These are phyloP conservation scores for Halocynthia roretzi DNA, from an alignment of 23 tunicate species.

Conservation along the genomic window DNA sequence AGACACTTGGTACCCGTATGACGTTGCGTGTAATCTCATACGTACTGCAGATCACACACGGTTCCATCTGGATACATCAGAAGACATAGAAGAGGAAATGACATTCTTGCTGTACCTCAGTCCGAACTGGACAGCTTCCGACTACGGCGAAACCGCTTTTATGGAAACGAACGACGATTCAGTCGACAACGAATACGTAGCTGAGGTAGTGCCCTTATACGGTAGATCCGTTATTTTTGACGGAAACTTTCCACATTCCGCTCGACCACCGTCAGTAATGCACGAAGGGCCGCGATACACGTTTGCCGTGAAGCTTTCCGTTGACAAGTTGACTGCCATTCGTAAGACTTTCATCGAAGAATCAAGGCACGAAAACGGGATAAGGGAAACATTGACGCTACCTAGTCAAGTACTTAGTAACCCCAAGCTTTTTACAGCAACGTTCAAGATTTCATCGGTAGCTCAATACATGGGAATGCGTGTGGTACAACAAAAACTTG, in stretches of 20 bases:
- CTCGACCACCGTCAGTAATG: conserved; percentile 67
- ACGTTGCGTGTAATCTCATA: conserved; percentile 70
- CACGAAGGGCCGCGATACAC: conserved; percentile 67
- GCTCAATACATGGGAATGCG: conserved; percentile 28
- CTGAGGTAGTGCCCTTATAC: conserved; percentile 73
- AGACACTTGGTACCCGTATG: conserved; percentile 88
- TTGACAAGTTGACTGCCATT: conserved; percentile 48
- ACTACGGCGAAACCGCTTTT: conserved; percentile 91
- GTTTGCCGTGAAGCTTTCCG: conserved; percentile 68
- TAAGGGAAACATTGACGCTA: background rate
- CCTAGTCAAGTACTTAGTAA: conserved; percentile 19
- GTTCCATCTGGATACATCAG: conserved; percentile 65
- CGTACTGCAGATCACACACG: conserved; percentile 86
- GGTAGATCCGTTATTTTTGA: conserved; percentile 82
- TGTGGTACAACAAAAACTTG: conserved; percentile 27
- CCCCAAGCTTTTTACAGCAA: conserved; percentile 24
- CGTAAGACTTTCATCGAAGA: conserved; percentile 57
- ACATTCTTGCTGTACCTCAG: conserved; percentile 81
- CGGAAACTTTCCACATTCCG: conserved; percentile 88
- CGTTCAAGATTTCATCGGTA: conserved; percentile 39
- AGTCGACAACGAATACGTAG: conserved; percentile 79
- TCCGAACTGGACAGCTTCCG: conserved; percentile 89
- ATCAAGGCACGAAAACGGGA: conserved; percentile 14
- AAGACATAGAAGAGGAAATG: conserved; percentile 46
- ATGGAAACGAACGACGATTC: conserved; percentile 66